These are phyloP conservation scores for Ctenosaura bakeri DNA, from an alignment of 2,797 vertebrate species.

Conservation along the genomic window DNA sequence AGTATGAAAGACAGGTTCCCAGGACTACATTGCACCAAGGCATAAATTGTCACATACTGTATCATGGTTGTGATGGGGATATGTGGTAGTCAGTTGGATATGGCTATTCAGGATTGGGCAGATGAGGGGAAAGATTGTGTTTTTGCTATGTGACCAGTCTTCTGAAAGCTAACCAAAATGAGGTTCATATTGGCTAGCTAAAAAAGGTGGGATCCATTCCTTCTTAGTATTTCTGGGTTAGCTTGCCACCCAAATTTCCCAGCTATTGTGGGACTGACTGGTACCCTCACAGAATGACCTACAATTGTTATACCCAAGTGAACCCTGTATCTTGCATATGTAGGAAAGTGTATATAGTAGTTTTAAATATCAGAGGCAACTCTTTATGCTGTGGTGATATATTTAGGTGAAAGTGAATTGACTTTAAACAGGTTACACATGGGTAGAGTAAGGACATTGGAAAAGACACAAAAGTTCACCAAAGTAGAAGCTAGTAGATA, in stretches of 20 bases:
- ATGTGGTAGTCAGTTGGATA: not conserved
- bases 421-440: not conserved
- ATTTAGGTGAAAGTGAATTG: not conserved
- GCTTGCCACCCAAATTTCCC: not conserved
- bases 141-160: not conserved
- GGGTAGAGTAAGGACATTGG: not conserved
- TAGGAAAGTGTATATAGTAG: too few species aligned
- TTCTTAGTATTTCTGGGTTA: not conserved
- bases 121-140: not conserved
- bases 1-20: too few species aligned
- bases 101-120: not conserved
- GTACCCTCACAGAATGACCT: too few species aligned
- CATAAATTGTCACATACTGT: not conserved
- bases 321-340: too few species aligned
- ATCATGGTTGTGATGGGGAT: not conserved
- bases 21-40: too few species aligned
- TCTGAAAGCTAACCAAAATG: not conserved
- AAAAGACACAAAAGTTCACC: not conserved
- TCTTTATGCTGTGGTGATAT: not conserved
- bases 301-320: too few species aligned
- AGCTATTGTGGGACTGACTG: not conserved
- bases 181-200: not conserved
- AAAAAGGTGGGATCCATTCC: too few species aligned
- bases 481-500: not conserved
- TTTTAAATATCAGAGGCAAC: not conserved